These are phyloP conservation scores for Tetrao urogallus DNA, from an alignment of 2,113 vertebrate genomes.

Conservation along the genomic window DNA sequence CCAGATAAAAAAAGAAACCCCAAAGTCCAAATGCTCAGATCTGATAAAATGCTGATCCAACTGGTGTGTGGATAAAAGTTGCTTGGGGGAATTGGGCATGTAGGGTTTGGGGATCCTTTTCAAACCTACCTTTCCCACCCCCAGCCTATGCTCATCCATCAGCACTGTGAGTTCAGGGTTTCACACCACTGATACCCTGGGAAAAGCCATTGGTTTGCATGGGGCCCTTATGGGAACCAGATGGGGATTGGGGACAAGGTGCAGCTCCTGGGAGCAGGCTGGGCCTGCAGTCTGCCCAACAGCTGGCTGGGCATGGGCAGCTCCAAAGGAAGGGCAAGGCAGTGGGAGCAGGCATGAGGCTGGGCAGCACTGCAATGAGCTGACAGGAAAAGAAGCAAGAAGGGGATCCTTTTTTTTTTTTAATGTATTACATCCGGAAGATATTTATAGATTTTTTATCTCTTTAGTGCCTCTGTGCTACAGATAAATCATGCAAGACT, in stretches of 20 bases:
- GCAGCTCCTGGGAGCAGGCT: not conserved
- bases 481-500: not conserved
- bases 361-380: not conserved
- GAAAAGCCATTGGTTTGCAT: not conserved
- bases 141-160: rapidly evolving
- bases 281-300: constrained; percentile 5
- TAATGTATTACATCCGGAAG: not conserved
- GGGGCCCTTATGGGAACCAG: not conserved
- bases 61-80: not conserved
- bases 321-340: not conserved
- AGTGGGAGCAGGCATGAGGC: not conserved
- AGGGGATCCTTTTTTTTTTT: not conserved
- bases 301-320: not conserved
- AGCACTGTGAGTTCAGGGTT: rapidly evolving
- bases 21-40: rapidly evolving
- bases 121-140: not conserved
- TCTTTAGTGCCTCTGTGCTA: not conserved
- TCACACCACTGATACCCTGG: not conserved
- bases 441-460: constrained; percentile 42
- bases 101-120: not conserved
- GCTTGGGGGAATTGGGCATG: not conserved
- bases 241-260: not conserved
- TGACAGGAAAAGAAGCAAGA: not conserved
- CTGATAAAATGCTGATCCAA: not conserved
- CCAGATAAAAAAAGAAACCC: not conserved